These are phyloP conservation scores for Musca domestica DNA, from an alignment of 1,140 invertebrate species.

Conservation along the genomic window DNA sequence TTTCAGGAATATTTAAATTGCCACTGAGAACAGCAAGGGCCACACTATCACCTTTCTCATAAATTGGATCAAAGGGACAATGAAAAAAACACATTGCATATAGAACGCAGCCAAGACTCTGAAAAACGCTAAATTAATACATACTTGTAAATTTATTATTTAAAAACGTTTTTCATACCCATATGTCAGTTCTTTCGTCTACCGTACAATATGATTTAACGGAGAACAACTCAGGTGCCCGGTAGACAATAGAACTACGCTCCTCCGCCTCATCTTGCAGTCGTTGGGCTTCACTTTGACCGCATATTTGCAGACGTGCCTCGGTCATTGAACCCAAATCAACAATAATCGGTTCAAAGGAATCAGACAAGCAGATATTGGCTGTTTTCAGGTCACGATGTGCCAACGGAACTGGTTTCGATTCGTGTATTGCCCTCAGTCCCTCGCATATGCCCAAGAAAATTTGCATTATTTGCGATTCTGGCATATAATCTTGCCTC, in stretches of 20 bases:
- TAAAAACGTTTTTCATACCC: constrained; percentile 62
- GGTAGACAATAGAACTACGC: constrained; percentile 82
- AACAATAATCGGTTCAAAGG: constrained; percentile 74
- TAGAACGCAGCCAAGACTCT: constrained; percentile 83
- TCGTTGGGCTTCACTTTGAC: constrained; percentile 68
- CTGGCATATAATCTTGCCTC: constrained; percentile 62
- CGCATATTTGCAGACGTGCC: constrained; percentile 73
- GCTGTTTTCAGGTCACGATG: constrained; percentile 84
- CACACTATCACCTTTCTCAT: constrained; percentile 83
- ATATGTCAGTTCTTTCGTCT: constrained; percentile 84
- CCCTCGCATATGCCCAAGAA: constrained; percentile 76
- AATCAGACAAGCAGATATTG: constrained; percentile 75
- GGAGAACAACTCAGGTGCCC: constrained; percentile 84
- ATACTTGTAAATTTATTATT: no score
- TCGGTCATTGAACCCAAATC: constrained; percentile 79
- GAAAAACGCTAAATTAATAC: no score
- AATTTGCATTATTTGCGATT: constrained; percentile 66
- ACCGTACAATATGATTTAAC: constrained; percentile 78
- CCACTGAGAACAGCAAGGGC: constrained; percentile 81
- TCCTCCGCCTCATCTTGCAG: constrained; percentile 81
- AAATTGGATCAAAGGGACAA: constrained; percentile 81
- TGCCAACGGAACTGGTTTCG: constrained; percentile 70
- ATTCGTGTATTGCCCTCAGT: constrained; percentile 72
- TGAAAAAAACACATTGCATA: constrained; percentile 84
- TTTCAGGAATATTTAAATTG: constrained; percentile 71